A percentile compares a stretch with the other conserved stretches of the same genome.
phyloP scores from a whole-genome alignment of 2,797 vertebrate species.

The Parotocinclus haroldoi region DNA sequence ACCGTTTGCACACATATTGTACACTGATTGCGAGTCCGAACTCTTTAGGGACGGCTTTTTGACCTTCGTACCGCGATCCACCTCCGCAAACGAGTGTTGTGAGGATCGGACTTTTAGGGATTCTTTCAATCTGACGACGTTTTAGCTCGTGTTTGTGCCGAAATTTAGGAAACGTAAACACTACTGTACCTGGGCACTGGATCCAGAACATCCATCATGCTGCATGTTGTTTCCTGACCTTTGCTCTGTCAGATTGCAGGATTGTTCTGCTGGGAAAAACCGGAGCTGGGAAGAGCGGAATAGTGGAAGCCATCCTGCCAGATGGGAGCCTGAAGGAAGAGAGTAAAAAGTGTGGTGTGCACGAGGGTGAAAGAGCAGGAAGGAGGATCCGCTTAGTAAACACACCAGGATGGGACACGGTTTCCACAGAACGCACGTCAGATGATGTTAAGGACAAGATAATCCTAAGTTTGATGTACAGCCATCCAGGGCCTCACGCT shows the following conservation, averaged over 20 bases:
- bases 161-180: too few relatives aligned
- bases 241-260: conserved; percentile 11
- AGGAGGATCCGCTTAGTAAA: conserved; percentile 36
- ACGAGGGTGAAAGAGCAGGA: accelerated
- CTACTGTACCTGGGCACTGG: too few relatives aligned
- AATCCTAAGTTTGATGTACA: neutral
- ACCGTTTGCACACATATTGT: too few relatives aligned
- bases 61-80: too few relatives aligned
- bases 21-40: too few relatives aligned
- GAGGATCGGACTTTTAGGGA: too few relatives aligned
- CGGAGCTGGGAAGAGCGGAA: conserved; percentile 52
- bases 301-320: conserved; percentile 48
- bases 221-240: too few relatives aligned
- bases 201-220: too few relatives aligned
- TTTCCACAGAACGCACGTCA: neutral
- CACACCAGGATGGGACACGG: conserved; percentile 45
- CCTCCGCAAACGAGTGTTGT: too few relatives aligned
- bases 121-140: too few relatives aligned
- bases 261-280: conserved; percentile 53
- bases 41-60: too few relatives aligned
- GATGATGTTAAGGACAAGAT: conserved; percentile 24
- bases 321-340: neutral
- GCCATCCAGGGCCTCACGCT: conserved; percentile 37
- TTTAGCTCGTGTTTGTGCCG: too few relatives aligned
- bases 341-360: conserved; percentile 10